Evolutionary conservation across 1,140 invertebrate genomes (phyloP).

Genomic region (Zaprionus nigranus): DNA sequence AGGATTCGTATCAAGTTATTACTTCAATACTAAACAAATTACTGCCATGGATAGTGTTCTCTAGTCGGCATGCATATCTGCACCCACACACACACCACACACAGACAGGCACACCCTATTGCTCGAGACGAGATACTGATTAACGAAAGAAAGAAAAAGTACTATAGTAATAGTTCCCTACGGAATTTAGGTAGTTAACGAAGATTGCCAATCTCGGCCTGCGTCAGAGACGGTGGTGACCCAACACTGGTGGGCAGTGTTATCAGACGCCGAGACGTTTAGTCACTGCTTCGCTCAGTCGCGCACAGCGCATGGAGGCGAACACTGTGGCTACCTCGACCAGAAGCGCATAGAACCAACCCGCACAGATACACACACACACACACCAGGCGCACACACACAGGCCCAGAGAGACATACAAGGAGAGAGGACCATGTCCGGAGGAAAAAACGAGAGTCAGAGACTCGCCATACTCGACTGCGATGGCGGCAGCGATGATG

Average conservation of each 20-base stretch:
- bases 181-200: neutral
- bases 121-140: neutral
- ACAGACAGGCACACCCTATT: neutral
- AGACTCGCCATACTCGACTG: slow-evolving; percentile 86
- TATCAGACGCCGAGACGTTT: slow-evolving; percentile 13
- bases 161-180: neutral
- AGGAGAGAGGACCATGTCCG: neutral
- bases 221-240: neutral
- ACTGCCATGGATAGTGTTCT: neutral
- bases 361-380: neutral
- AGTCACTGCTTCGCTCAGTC: neutral
- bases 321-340: neutral
- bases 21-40: too few relatives aligned
- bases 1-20: neutral
- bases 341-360: slow-evolving; percentile 6
- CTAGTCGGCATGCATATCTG: neutral
- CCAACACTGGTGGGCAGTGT: slow-evolving; percentile 10
- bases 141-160: neutral
- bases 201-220: slow-evolving; percentile 1
- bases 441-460: neutral
- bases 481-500: slow-evolving; percentile 89
- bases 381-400: too few relatives aligned
- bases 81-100: neutral
- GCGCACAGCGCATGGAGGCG: neutral
- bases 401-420: neutral